These are phyloP conservation scores for Huso huso DNA, from an alignment of 2,797 vertebrate species.

Conservation along the genomic window DNA sequence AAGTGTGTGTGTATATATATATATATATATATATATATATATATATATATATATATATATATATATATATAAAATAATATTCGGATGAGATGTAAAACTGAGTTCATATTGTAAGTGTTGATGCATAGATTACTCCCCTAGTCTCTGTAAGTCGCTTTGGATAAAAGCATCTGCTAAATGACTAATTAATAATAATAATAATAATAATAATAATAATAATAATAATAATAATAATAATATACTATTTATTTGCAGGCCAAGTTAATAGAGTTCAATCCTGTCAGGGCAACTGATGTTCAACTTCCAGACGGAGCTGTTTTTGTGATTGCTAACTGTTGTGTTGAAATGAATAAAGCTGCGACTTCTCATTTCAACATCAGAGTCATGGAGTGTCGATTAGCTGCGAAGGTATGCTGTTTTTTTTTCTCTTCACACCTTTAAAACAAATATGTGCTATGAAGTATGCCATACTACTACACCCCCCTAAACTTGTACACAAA, in stretches of 20 bases:
- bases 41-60: no score
- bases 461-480: no score
- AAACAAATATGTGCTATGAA: slow-evolving; percentile 2
- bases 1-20: background rate
- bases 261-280: slow-evolving; percentile 88
- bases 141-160: no score
- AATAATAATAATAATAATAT: no score
- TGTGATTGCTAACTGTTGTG: slow-evolving; percentile 92
- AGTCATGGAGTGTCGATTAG: slow-evolving; percentile 89
- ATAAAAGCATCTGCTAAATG: no score
- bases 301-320: slow-evolving; percentile 82
- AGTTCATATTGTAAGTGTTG: no score
- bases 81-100: no score
- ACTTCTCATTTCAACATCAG: slow-evolving; percentile 90
- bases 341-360: slow-evolving; percentile 96
- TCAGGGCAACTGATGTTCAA: slow-evolving; percentile 79
- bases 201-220: no score
- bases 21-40: background rate
- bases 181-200: no score
- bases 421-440: slow-evolving; percentile 17
- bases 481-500: no score
- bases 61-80: no score
- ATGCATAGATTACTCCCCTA: no score
- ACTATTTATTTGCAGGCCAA: slow-evolving; percentile 74
- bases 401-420: slow-evolving; percentile 74